Base-by-base conservation (phyloP, 2,888 invertebrate genomes). In the Proisotoma minuta region DNA sequence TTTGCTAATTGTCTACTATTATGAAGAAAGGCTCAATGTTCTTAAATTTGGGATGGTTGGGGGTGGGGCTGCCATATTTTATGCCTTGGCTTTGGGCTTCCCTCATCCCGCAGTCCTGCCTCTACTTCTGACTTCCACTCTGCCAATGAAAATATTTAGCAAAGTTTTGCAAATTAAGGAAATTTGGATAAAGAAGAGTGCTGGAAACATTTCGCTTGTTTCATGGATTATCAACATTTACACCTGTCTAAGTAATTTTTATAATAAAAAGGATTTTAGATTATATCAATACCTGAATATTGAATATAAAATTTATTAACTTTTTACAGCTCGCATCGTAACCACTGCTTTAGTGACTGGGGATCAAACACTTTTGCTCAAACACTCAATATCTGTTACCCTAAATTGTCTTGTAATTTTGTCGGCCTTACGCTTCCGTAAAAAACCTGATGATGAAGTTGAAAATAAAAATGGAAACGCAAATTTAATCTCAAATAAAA, bases 141-240 rank as follows among this genome's bases (percentile, higher is more conserved):
- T 87, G 0, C 91, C 91, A 0, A 84, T 91, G 68, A 88, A 89
- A 73, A 88, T 89, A 5, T 87, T 87, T 28, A 89, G 91, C 63
- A 91, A 91, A 80, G 81, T 89, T 2, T 82, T 88, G n/a, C 91
- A 91, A 76, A 81, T 91, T 23, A 77, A 85, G 60, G 86, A 87
- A 62, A 91, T 92, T 69, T 74, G 88, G 20, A 80, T 81, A 58
- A 81, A 84, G 2, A 84, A 83, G 75, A 87, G 88, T 76, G 85
- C 91, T 1, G 86, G 87, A 71, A 86, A 88, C 0, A 84, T 91
- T 1, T 90, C 91, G 49, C 79, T 88, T 18, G 80, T 86, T 2
- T 89, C 91, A 2, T 91, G 91, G 91, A 81, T 85, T 28, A 85
- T 92, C 63, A 91, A 91, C 22, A 84, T 88, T n/a, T 82, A 86